Evolutionary conservation across 30 jellyfish, hydroid and myxozoan genomes (phyloP), one percentile per base, ranked within the genome.

Genomic region (Hydractinia echinata): DNA sequence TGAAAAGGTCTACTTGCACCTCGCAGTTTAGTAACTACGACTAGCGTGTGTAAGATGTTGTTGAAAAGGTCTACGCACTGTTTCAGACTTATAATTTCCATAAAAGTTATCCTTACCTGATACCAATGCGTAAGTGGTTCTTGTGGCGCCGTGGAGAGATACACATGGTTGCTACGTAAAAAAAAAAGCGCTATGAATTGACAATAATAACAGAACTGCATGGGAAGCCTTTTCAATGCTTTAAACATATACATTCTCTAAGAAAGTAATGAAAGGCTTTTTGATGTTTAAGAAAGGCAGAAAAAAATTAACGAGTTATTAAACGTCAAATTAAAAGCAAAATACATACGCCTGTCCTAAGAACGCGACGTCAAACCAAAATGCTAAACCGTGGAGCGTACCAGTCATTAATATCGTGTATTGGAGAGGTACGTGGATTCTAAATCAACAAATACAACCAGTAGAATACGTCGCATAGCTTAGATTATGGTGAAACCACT

Each of bases 101-200:
- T 30, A 30, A 30, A 30, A 58, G 19, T 58, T 68, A 11, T 10
- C 4, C 77, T 6, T 73, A 94, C 97, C 96, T 94, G 99, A 58
- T 94, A 94, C 99, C 99, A 94, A 79, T 94, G 99, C 3, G 99
- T 94, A 10, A 94, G 82, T 13, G 99, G 99, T 61, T 85, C 96
- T 61, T 94, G 96, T 7, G 99, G 99, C 11, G 99, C 99, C 3
- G 99, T 94, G 5, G 99, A 94, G 18, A 94, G 95, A 90, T 90
- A 88, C 66, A 94, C 89, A 51, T 85, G 92, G 69, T 70, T 78
- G 50, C 98, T 92, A 69, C n/a, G 77, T 5, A 51, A 14, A 9
- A 52, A 76, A 49, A 73, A 73, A 30, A 30, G 39, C 74, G 39
- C 39, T 1, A 64, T 13, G 2, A 64, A 64, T n/a, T 64, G 19